These are phyloP conservation scores for Pseudonaja textilis DNA, from an alignment of 2,113 vertebrate genomes.

Conservation along the genomic window DNA sequence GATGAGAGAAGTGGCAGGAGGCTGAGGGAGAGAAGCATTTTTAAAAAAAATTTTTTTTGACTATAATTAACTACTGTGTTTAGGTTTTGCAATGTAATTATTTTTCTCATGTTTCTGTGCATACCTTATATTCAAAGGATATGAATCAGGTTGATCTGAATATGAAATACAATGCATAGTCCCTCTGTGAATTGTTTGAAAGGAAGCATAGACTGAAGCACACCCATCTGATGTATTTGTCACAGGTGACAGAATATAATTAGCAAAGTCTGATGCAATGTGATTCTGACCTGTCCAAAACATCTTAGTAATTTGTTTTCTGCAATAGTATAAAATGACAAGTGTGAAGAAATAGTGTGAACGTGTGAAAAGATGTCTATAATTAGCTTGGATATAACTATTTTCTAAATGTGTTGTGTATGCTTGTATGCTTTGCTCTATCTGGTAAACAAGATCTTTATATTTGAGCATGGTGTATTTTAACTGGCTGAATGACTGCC, in stretches of 20 bases:
- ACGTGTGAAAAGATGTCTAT: constrained; percentile 21
- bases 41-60: background rate
- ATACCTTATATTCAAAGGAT: constrained; percentile 3
- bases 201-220: constrained; percentile 34
- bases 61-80: background rate
- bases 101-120: background rate
- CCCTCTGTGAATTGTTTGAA: constrained; percentile 47
- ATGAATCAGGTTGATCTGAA: constrained; percentile 18
- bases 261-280: constrained; percentile 30
- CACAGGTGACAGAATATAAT: constrained; percentile 47
- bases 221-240: constrained; percentile 42
- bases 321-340: constrained; percentile 46
- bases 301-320: constrained; percentile 29
- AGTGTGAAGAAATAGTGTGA: constrained; percentile 16
- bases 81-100: background rate
- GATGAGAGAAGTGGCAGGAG: too few relatives aligned
- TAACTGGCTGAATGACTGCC: too few relatives aligned
- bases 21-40: too few relatives aligned
- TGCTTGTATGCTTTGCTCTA: background rate
- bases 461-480: too few relatives aligned
- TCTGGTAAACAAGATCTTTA: background rate
- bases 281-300: constrained; percentile 51
- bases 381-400: constrained; percentile 6
- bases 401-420: background rate
- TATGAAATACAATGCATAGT: background rate